Conservation (phyloP, 2,113 vertebrate genomes). For the Lophotis ruficrista region DNA sequence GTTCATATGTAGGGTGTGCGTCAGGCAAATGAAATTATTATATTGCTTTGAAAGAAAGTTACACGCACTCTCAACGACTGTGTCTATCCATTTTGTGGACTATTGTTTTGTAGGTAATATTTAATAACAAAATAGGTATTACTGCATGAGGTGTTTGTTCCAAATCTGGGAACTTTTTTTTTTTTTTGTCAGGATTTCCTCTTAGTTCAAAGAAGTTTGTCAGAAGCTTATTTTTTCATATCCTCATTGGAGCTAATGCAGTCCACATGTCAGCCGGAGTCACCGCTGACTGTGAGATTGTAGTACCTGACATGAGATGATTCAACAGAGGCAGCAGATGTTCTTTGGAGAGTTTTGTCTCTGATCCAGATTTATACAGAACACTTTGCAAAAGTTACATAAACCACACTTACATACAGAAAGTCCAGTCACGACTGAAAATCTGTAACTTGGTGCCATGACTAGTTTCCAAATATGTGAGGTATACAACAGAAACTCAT, state of each 20-base stretch:
- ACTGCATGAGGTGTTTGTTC: not conserved
- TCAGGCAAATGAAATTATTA: not conserved
- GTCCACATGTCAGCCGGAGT: not conserved
- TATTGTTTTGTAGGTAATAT: not conserved
- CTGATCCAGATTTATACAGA: not conserved
- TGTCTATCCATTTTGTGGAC: not conserved
- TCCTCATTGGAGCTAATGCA: not conserved
- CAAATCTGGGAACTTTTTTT: not conserved
- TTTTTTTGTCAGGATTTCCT: not conserved
- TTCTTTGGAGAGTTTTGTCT: not conserved
- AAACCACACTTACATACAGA: not conserved
- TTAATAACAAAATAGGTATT: not conserved
- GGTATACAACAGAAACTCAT: not conserved
- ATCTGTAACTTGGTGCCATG: not conserved
- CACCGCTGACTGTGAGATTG: not conserved
- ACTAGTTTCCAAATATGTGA: not conserved
- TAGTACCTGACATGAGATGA: not conserved
- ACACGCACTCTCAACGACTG: not conserved
- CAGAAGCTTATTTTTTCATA: not conserved
- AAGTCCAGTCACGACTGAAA: not conserved
- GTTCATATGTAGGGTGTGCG: not conserved
- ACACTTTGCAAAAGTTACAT: not conserved
- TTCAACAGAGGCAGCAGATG: not conserved
- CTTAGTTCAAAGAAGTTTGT: not conserved
- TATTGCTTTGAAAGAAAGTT: not conserved